Evolutionary conservation across 2,113 vertebrate species (phyloP).

Genomic region (Crocuta crocuta): DNA sequence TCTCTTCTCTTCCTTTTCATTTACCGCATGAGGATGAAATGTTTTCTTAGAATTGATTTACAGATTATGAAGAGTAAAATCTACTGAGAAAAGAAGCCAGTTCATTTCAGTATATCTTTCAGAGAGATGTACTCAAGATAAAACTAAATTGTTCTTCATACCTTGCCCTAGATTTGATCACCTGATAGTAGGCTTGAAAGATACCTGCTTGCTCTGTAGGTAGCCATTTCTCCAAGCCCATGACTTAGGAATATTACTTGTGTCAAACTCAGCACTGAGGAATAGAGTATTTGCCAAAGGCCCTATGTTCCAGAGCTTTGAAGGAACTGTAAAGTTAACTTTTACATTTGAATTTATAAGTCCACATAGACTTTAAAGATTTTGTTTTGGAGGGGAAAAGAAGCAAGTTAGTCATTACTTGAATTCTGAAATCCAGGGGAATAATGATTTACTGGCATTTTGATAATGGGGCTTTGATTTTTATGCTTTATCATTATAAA

Average conservation of each 20-base stretch:
- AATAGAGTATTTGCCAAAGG: neutral
- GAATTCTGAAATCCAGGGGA: conserved; percentile 14
- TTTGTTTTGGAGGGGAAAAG: neutral
- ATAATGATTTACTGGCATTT: conserved; percentile 16
- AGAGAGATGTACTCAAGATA: neutral
- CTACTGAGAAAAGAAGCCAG: neutral
- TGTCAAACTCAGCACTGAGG: neutral
- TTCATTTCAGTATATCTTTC: neutral
- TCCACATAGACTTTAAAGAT: neutral
- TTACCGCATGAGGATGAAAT: neutral
- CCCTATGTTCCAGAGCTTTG: neutral
- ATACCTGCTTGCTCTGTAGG: neutral
- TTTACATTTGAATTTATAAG: conserved; percentile 11
- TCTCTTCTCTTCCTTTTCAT: neutral
- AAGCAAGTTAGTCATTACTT: neutral
- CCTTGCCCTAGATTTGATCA: neutral
- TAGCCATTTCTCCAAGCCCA: neutral
- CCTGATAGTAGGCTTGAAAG: neutral
- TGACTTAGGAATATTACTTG: neutral
- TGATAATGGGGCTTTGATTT: conserved; percentile 8
- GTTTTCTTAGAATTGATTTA: conserved; percentile 30
- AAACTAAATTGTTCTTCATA: neutral
- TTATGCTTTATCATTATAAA: conserved; percentile 19
- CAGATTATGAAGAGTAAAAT: neutral
- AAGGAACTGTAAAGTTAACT: neutral